Conservation (phyloP, 2,113 vertebrate genomes). For the Apteryx owenii region DNA sequence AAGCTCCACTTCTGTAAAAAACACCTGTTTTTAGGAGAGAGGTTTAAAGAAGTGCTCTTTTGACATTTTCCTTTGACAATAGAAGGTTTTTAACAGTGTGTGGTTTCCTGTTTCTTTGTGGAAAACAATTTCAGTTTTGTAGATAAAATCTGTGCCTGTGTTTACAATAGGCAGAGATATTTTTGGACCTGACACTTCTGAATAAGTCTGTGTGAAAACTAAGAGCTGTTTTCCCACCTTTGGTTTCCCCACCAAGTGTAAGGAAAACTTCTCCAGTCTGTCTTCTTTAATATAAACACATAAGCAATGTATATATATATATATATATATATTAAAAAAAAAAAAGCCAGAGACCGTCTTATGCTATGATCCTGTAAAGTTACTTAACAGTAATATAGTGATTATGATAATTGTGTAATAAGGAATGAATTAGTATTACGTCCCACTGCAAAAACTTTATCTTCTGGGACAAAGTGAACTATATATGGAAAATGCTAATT, state of each 20-base stretch:
- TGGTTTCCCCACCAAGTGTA: neutral
- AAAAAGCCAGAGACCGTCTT: rapidly evolving
- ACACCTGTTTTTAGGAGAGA: neutral
- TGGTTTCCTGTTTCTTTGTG: neutral
- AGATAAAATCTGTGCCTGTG: neutral
- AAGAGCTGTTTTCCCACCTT: neutral
- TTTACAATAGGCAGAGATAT: neutral
- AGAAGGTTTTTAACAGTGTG: neutral
- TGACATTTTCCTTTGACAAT: neutral
- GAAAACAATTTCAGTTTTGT: neutral
- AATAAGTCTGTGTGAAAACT: neutral
- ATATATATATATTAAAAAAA: neutral
- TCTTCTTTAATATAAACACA: neutral
- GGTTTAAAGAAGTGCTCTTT: neutral
- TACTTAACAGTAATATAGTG: neutral
- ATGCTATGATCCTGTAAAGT: neutral
- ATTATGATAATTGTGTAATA: neutral
- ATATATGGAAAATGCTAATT: neutral
- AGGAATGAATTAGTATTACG: neutral
- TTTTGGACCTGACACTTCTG: neutral
- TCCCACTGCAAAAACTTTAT: neutral
- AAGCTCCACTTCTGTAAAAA: neutral
- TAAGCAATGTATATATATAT: too few relatives aligned
- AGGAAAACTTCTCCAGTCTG: neutral
- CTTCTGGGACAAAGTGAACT: neutral